Percentiles rank a stretch among this genome's conserved stretches.
phyloP scores from a whole-genome alignment of 2,797 vertebrate species.

The Manis pentadactyla region DNA sequence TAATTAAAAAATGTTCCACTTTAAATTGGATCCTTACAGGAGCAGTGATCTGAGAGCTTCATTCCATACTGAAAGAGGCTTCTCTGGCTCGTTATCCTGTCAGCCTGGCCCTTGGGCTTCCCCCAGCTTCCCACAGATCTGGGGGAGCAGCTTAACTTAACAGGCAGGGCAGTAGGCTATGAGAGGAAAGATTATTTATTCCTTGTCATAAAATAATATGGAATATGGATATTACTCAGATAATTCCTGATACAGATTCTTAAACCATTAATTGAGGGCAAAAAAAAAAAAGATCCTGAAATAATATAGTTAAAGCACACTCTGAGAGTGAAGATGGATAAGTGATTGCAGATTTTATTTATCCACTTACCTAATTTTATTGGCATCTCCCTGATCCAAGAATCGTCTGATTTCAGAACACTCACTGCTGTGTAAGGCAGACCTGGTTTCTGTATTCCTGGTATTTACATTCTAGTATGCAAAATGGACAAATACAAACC shows the following conservation, averaged over 20 bases:
- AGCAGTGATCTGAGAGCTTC: background rate
- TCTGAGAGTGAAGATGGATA: background rate
- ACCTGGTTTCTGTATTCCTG: background rate
- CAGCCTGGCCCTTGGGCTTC: background rate
- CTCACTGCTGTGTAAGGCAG: background rate
- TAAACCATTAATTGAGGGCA: background rate
- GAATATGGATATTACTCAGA: background rate
- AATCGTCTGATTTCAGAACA: background rate
- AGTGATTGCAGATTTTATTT: background rate
- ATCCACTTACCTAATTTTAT: background rate
- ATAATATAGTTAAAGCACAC: background rate
- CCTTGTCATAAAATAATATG: background rate
- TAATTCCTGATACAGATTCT: background rate
- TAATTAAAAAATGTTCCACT: constrained; percentile 11
- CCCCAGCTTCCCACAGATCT: background rate
- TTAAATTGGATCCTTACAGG: background rate
- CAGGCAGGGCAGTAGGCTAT: background rate
- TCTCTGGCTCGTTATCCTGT: background rate
- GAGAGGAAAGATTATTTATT: background rate
- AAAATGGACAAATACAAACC: background rate
- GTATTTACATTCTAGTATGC: background rate
- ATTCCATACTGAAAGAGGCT: background rate
- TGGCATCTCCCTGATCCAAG: background rate
- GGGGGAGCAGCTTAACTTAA: background rate
- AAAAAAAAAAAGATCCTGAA: background rate